phyloP scores from a whole-genome alignment of 2,113 vertebrate genomes.

The Danionella cerebrum region DNA sequence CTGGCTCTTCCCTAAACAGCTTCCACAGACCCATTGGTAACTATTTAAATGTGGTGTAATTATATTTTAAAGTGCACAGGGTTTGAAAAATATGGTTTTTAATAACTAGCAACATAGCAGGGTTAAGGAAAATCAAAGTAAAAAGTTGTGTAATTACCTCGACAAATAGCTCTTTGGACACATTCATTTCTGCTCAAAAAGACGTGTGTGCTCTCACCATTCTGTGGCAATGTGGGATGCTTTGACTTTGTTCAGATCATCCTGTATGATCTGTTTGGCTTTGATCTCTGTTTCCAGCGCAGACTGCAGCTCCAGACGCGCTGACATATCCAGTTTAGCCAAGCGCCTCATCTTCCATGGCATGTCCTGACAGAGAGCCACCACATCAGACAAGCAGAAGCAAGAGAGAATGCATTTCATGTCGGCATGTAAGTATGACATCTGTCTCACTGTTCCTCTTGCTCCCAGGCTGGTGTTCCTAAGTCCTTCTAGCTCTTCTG shows the following conservation, averaged over 20 bases:
- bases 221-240: conserved; percentile 88
- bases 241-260: conserved; percentile 94
- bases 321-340: conserved; percentile 97
- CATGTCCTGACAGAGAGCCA: conserved; percentile 75
- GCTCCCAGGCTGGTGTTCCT: conserved; percentile 90
- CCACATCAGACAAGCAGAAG: background rate
- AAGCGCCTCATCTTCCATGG: conserved; percentile 98
- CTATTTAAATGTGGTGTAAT: too few relatives aligned
- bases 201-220: conserved; percentile 69
- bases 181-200: background rate
- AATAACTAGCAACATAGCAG: too few relatives aligned
- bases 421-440: background rate
- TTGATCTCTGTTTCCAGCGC: conserved; percentile 94
- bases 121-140: too few relatives aligned
- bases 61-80: too few relatives aligned
- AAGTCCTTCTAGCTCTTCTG: conserved; percentile 90
- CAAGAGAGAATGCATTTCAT: background rate
- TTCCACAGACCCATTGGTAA: too few relatives aligned
- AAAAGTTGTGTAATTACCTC: too few relatives aligned
- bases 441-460: conserved; percentile 78
- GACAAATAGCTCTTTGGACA: too few relatives aligned
- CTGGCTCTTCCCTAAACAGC: too few relatives aligned
- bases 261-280: conserved; percentile 93
- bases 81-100: too few relatives aligned
- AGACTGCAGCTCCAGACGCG: conserved; percentile 91